Base-by-base conservation (phyloP, 2,888 invertebrate genomes). In the Endomychus coccineus region DNA sequence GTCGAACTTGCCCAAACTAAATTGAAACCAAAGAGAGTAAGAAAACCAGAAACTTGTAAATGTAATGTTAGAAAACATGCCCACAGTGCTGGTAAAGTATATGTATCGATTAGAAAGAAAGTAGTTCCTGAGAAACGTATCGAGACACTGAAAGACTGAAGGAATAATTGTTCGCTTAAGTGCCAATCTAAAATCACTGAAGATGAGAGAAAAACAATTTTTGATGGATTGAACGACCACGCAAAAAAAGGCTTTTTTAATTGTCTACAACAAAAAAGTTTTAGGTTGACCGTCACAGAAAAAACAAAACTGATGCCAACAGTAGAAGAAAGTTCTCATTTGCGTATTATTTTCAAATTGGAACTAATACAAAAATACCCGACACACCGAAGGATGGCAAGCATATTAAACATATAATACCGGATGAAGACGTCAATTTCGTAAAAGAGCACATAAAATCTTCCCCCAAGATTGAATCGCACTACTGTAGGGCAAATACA, bases 251-350 rank as follows among this genome's bases (percentile, higher is more conserved):
- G 10, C 11, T 27, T 4, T 17, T 12, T 17, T 17, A 17, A 9
- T 30, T 30, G 12, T n/a, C 6, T 2, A 27, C 27, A 13, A 27
- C 27, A 27, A 12, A 2, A 14, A 27, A 12, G 14, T 14, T 13
- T 27, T 5, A 14, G 11, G 12, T 12, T 12, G 14, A 27, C 6
- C 13, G 27, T 30, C 30, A 15, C 27, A 42, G 34, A 39, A 42
- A 39, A 30, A 29, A 29, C 15, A 39, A 36, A 34, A 42, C 21
- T 34, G 39, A 30, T 39, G 28, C 17, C 6, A 44, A 44, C 36
- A 42, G 36, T 36, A 34, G 41, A 39, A 42, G 36, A 31, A 36
- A 42, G 39, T 19, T 24, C 7, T 28, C 29, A 28, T 40, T 27
- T 27, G 5, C 11, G 1, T 27, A 14, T 14, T 14, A 12, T 14